Evolutionary conservation across 2,113 vertebrate genomes (phyloP).

Genomic region (Pangasianodon hypophthalmus): DNA sequence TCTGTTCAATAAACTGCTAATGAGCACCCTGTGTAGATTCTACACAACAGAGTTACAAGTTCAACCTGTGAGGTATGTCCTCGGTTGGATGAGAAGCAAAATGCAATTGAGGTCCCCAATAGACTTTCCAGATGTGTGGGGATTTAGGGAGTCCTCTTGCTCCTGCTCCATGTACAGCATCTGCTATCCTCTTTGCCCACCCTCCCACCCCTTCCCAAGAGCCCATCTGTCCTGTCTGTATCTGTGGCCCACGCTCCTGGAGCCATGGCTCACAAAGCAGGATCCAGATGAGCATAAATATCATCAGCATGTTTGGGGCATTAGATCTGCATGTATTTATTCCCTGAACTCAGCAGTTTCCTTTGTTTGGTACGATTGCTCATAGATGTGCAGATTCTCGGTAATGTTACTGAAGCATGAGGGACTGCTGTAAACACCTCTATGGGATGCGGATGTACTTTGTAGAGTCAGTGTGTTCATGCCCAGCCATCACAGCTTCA

Average conservation of each 20-base stretch:
- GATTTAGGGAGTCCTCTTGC: slow-evolving; percentile 53
- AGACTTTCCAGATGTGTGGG: slow-evolving; percentile 64
- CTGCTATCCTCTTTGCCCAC: slow-evolving; percentile 60
- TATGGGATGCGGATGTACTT: neutral
- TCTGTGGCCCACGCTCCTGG: slow-evolving; percentile 34
- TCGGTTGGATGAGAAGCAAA: slow-evolving; percentile 55
- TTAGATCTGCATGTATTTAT: slow-evolving; percentile 14
- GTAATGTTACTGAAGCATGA: neutral
- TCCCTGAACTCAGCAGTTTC: slow-evolving; percentile 30
- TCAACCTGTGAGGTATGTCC: slow-evolving; percentile 54
- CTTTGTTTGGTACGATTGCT: neutral
- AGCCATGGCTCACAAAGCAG: slow-evolving; percentile 26
- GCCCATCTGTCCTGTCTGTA: slow-evolving; percentile 24
- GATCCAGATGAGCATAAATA: slow-evolving; percentile 37
- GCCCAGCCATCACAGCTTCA: neutral
- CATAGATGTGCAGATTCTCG: neutral
- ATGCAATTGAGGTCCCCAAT: slow-evolving; percentile 55
- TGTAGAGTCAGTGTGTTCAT: slow-evolving; percentile 9
- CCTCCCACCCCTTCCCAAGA: slow-evolving; percentile 34
- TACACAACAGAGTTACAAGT: slow-evolving; percentile 10
- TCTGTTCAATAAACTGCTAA: neutral
- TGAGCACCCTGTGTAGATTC: neutral
- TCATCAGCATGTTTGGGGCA: slow-evolving; percentile 35
- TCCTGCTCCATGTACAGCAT: slow-evolving; percentile 53
- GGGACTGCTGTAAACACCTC: slow-evolving; percentile 37